Evolutionary conservation across 2,797 vertebrate genomes (phyloP), one percentile per base, ranked within the genome.

Genomic region (Philypnodon macrostomus): DNA sequence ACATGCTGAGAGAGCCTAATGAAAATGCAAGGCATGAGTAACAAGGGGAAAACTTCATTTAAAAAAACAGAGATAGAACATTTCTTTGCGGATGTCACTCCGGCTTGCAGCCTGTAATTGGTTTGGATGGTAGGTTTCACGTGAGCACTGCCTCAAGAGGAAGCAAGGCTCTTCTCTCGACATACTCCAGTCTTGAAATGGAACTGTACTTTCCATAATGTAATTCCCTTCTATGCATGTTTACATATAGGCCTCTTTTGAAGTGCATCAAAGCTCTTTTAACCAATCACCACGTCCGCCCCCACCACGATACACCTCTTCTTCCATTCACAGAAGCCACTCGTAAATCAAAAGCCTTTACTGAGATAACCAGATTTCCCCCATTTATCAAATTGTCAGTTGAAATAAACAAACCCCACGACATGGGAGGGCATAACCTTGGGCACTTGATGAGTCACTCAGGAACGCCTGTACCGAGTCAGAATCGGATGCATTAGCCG

Each of bases 41-140:
- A 81, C 73, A 80, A 76, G 75, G 53, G 68, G 66, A 71, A 80
- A 86, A 85, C 79, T 78, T 88, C 53, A 86, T 89, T 89, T 88
- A 84, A 87, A 44, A n/a, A 72, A 78, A 73, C 85, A 80, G 73
- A 80, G 70, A 77, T 77, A 78, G 77, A 84, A 75, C 47, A 85
- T 74, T 68, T 69, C 63, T 59, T 69, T 75, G 10, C 58, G 69
- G 78, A 76, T 80, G 77, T 70, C 80, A 80, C 63, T 74, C 49
- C 53, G 70, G 67, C 63, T n/a, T 42, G 63, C 36, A 32, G 74
- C 40, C 59, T 67, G 65, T 83, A 86, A 87, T 85, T 87, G 77
- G 67, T 80, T 80, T 75, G 70, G 73, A 75, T 69, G 76, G 71
- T 46, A 71, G 61, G 71, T 70, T 68, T 54, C 46, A 49, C 62